Conservation (phyloP, 2,888 invertebrate species). For the Melipona beecheii region DNA sequence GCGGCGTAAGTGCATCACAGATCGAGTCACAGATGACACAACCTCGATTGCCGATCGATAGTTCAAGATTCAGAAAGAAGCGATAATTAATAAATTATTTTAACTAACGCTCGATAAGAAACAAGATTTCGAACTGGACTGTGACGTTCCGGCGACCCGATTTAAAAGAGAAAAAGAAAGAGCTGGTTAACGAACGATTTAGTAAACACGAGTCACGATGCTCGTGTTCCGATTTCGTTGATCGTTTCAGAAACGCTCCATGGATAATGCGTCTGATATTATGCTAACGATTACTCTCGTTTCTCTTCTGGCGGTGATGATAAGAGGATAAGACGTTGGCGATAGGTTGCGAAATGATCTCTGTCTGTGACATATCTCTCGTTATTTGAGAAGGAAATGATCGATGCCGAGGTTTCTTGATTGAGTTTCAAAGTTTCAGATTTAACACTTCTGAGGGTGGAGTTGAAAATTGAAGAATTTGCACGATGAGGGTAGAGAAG, state of each 20-base stretch:
- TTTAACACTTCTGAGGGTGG: neutral
- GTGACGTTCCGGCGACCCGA: conserved; percentile 29
- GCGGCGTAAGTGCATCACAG: neutral
- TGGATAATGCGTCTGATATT: neutral
- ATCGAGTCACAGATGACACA: neutral
- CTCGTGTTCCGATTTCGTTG: conserved; percentile 28
- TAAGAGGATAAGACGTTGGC: conserved; percentile 2
- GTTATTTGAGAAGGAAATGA: neutral
- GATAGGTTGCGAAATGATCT: neutral
- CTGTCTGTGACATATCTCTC: neutral
- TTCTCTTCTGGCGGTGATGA: neutral
- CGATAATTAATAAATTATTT: neutral
- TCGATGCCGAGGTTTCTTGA: neutral
- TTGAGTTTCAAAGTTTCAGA: neutral
- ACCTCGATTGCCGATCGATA: conserved; percentile 18
- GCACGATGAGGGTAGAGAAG: too few species aligned
- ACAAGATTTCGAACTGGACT: neutral
- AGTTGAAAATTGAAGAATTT: neutral
- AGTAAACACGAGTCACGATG: conserved; percentile 42
- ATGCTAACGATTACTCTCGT: conserved; percentile 11
- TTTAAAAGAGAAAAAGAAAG: conserved; percentile 7
- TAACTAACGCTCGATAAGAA: neutral
- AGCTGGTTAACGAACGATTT: neutral
- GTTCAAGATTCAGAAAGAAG: conserved; percentile 9
- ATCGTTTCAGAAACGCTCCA: neutral